Evolutionary conservation across 2,888 invertebrate species (phyloP).

Genomic region (Sinopyrophorus schimmeli): DNA sequence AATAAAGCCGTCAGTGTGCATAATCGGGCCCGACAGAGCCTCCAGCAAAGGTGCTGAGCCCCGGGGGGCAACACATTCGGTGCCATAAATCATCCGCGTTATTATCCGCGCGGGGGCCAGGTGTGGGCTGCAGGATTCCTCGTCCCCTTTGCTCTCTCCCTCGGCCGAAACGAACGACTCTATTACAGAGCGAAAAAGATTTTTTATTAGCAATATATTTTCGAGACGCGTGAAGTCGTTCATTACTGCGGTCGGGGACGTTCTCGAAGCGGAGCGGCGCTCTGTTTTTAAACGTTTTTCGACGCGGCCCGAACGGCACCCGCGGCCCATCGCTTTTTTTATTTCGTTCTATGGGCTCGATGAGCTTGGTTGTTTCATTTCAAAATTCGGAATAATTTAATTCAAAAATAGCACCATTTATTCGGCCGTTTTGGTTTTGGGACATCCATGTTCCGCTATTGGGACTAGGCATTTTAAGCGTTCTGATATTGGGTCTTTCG

Average conservation of each 20-base stretch:
- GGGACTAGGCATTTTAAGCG: too few relatives aligned
- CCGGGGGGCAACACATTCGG: slow-evolving; percentile 50
- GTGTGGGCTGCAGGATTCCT: slow-evolving; percentile 43
- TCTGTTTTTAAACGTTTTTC: slow-evolving; percentile 7
- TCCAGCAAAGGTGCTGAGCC: slow-evolving; percentile 42
- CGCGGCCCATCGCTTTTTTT: too few relatives aligned
- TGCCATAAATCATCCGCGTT: slow-evolving; percentile 50
- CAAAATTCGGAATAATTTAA: too few relatives aligned
- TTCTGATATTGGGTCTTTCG: too few relatives aligned
- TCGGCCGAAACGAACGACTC: slow-evolving; percentile 35
- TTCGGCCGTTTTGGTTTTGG: too few relatives aligned
- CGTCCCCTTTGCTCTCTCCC: slow-evolving; percentile 21
- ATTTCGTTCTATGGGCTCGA: too few relatives aligned
- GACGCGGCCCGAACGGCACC: too few relatives aligned
- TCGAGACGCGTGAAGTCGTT: slow-evolving; percentile 29
- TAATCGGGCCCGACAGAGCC: slow-evolving; percentile 46
- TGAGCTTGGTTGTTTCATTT: too few relatives aligned
- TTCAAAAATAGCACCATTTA: too few relatives aligned
- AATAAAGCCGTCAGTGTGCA: slow-evolving; percentile 46
- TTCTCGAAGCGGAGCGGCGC: slow-evolving; percentile 5
- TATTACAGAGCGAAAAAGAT: slow-evolving; percentile 36
- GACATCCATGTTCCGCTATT: too few relatives aligned
- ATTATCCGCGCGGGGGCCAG: slow-evolving; percentile 49
- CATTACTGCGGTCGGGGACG: slow-evolving; percentile 25
- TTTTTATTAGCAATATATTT: slow-evolving; percentile 33